A percentile compares a stretch with the other conserved stretches of the same genome.
Evolutionary conservation across 2,113 vertebrate genomes (phyloP).

Genomic region (Galemys pyrenaicus): DNA sequence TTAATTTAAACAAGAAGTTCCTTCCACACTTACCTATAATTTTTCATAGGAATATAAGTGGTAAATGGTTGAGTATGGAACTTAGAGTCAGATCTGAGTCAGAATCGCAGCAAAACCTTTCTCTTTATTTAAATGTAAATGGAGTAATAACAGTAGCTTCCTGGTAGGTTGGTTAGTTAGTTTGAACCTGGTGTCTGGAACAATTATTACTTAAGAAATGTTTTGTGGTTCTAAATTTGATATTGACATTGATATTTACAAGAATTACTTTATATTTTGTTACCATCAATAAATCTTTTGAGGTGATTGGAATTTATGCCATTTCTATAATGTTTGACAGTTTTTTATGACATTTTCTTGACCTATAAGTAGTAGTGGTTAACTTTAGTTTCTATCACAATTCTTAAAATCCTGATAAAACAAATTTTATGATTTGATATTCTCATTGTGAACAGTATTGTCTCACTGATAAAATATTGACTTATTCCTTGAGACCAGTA

Average conservation of each 20-base stretch:
- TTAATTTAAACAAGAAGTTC: constrained; percentile 52
- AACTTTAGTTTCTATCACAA: not conserved
- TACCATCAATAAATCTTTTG: constrained; percentile 19
- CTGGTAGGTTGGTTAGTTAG: not conserved
- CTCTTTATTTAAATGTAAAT: constrained; percentile 21
- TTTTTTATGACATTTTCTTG: too few relatives aligned
- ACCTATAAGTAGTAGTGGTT: not conserved
- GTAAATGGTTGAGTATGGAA: not conserved
- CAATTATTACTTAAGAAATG: not conserved
- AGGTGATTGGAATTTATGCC: not conserved
- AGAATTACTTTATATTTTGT: constrained; percentile 37
- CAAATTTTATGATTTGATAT: not conserved
- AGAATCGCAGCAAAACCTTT: constrained; percentile 37
- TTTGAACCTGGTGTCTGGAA: not conserved
- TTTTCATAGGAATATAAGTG: constrained; percentile 45
- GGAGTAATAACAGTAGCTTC: not conserved
- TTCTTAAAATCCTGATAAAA: constrained; percentile 48
- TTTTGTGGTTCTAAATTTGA: not conserved
- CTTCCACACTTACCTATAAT: constrained; percentile 27
- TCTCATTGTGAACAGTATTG: not conserved
- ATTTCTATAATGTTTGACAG: constrained; percentile 38
- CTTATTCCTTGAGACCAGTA: not conserved
- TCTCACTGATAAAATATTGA: not conserved
- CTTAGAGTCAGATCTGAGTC: constrained; percentile 22
- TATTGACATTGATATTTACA: constrained; percentile 23